A percentile compares a stretch with the other conserved stretches of the same genome.
Conservation (phyloP, 2,888 invertebrate genomes). For the Dendrolimus pini region DNA sequence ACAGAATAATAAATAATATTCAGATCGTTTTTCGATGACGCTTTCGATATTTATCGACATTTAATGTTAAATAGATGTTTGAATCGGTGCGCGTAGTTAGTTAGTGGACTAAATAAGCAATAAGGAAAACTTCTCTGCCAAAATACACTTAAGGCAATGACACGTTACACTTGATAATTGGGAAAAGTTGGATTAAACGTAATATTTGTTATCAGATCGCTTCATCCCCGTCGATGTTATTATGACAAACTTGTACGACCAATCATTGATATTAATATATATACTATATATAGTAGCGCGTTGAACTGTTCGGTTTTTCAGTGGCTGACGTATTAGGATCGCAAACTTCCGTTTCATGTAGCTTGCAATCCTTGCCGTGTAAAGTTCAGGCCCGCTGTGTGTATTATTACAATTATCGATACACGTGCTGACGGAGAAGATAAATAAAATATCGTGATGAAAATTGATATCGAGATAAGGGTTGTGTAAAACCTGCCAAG, state of each 20-base stretch:
- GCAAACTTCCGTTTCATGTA: too few species aligned
- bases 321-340: too few species aligned
- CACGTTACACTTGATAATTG: not conserved
- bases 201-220: not conserved
- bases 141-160: not conserved
- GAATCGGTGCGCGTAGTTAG: not conserved
- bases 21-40: not conserved
- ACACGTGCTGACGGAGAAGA: too few species aligned
- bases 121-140: not conserved
- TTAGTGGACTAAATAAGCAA: not conserved
- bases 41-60: not conserved
- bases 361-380: too few species aligned
- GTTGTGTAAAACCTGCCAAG: too few species aligned
- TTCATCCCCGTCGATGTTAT: not conserved
- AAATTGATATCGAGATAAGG: too few species aligned
- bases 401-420: too few species aligned
- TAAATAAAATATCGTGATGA: too few species aligned
- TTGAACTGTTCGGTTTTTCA: too few species aligned
- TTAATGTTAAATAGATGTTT: not conserved
- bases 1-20: not conserved
- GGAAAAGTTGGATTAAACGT: not conserved
- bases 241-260: not conserved
- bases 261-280: not conserved
- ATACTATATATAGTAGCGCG: too few species aligned
- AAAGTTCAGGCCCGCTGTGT: too few species aligned